Evolutionary conservation across 2,113 vertebrate species (phyloP), one percentile per base, ranked within the genome.

Genomic region (Hystrix cristata): DNA sequence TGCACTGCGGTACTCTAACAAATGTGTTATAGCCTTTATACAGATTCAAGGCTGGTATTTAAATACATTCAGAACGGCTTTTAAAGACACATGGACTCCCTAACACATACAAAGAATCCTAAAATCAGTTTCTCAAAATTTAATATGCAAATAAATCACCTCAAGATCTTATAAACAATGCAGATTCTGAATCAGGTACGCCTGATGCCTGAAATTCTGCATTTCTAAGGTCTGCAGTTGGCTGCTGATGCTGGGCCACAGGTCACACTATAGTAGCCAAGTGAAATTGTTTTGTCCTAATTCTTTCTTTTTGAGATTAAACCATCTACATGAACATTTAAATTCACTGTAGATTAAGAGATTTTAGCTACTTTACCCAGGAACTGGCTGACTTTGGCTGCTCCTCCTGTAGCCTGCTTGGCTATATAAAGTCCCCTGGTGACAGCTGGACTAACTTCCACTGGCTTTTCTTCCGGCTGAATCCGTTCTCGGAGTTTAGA

Each of bases 331-430:
- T 60, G 23, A 51, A 57, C 25, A 72, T 43, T 78, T 9, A 92
- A 9, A 60, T 60, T 92, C 59, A 67, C 1, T 6, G 48, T 43
- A 53, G 67, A 89, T 76, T 43, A 93, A 72, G 31, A 48, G 18
- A 72, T 19, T 53, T 29, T 48, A 93, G 78, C 34, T 31, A 94
- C 89, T 34, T 99, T 98, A 99, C 99, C 99, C 94, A 99, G 98
- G 98, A 99, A 99, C 55, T 99, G 99, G 98, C 99, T 99, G 99
- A 99, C 99, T 99, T 99, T 99, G 7, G 99, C 99, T 14, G 99
- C 99, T 79, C 99, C 99, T 71, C 99, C 99, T 0, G 99, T 99
- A 29, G 99, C 99, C 94, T 99, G 99, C 98, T 99, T 99, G 95
- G 99, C 99, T 62, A 99, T 99, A 0, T 99, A 98, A 84, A 99